Conservation (phyloP, 2,113 vertebrate species). For the Seriola aureovittata region DNA sequence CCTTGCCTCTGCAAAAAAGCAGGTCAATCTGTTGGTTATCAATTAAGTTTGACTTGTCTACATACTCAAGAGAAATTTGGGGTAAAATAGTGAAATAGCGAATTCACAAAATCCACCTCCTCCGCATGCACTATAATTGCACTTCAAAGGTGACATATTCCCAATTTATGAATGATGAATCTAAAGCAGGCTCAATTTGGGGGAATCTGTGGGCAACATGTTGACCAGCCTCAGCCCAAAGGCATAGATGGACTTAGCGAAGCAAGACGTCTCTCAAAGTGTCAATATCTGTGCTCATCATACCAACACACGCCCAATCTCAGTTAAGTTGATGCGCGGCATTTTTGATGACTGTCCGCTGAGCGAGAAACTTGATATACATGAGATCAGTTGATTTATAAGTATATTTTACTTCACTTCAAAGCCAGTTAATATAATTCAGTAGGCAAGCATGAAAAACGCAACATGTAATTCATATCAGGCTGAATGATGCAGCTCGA, state of each 20-base stretch:
- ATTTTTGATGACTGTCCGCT: slow-evolving; percentile 57
- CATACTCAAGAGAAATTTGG: slow-evolving; percentile 32
- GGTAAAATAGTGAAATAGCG: slow-evolving; percentile 58
- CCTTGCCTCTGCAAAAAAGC: slow-evolving; percentile 33
- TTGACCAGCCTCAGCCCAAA: slow-evolving; percentile 73
- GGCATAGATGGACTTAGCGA: slow-evolving; percentile 78
- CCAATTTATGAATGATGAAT: slow-evolving; percentile 78
- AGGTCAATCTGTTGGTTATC: slow-evolving; percentile 22
- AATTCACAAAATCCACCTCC: slow-evolving; percentile 59
- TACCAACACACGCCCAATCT: slow-evolving; percentile 33
- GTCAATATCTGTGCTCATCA: slow-evolving; percentile 74
- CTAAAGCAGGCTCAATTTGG: slow-evolving; percentile 71
- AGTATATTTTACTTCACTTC: slow-evolving; percentile 70
- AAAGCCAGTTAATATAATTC: slow-evolving; percentile 73
- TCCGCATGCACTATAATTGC: slow-evolving; percentile 64
- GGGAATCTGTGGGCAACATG: slow-evolving; percentile 63
- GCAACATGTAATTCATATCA: slow-evolving; percentile 62
- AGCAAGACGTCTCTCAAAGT: slow-evolving; percentile 74
- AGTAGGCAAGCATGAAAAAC: slow-evolving; percentile 62
- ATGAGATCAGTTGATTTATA: slow-evolving; percentile 67
- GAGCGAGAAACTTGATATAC: slow-evolving; percentile 56
- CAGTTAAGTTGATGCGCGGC: slow-evolving; percentile 49
- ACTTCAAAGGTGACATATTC: slow-evolving; percentile 77
- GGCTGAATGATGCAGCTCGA: slow-evolving; percentile 42
- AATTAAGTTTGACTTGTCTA: slow-evolving; percentile 48